phyloP scores from a whole-genome alignment of 2,797 vertebrate genomes.

The Anguilla obscura region DNA sequence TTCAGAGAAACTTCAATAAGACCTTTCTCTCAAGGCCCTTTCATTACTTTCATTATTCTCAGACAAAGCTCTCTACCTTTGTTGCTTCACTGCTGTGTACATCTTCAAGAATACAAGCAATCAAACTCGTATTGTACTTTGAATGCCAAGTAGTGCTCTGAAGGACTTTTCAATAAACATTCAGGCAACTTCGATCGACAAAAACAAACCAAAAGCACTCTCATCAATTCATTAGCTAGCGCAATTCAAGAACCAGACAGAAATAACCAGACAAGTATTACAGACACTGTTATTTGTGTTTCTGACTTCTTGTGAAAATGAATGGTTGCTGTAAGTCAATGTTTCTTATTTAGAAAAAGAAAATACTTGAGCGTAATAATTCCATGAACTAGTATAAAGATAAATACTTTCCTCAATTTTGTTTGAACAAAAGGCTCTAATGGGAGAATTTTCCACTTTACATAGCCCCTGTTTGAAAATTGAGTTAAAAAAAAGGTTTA shows the following conservation, averaged over 20 bases:
- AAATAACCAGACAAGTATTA: background rate
- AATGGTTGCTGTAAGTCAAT: background rate
- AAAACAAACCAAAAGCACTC: background rate
- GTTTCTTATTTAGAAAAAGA: background rate
- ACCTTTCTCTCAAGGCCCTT: conserved; percentile 37
- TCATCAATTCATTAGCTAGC: background rate
- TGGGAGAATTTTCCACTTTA: background rate
- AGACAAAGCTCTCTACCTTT: conserved; percentile 11
- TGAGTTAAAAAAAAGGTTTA: background rate
- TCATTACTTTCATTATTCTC: conserved; percentile 39
- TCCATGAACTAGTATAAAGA: background rate
- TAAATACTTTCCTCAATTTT: background rate
- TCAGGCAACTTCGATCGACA: background rate
- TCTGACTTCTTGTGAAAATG: background rate
- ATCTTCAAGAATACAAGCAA: conserved; percentile 11
- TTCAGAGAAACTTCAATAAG: conserved; percentile 63
- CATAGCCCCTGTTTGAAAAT: background rate
- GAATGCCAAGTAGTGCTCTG: conserved; percentile 24
- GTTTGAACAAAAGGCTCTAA: background rate
- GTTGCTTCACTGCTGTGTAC: background rate
- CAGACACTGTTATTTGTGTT: background rate
- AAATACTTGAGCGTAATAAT: background rate
- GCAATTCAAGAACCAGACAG: background rate
- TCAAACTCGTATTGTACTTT: conserved; percentile 35
- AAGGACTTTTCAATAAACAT: conserved; percentile 26